Conservation (phyloP, 2,113 vertebrate species). For the Ascaphus truei region DNA sequence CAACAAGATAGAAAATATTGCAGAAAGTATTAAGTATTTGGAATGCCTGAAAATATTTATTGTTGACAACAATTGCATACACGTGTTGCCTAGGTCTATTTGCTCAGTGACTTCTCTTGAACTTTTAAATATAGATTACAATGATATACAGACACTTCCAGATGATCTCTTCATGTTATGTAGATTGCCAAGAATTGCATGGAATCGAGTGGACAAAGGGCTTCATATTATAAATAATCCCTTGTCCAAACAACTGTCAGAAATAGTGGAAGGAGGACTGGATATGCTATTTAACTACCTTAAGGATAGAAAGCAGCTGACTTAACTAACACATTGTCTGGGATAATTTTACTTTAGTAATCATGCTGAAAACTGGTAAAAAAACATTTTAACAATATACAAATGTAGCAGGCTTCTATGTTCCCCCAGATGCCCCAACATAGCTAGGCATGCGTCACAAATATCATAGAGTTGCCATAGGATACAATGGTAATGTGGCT, state of each 20-base stretch:
- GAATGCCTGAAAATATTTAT: constrained; percentile 85
- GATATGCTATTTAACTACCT: constrained; percentile 82
- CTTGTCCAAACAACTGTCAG: constrained; percentile 78
- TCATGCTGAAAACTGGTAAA: no score
- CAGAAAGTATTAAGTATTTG: constrained; percentile 85
- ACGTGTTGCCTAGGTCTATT: constrained; percentile 74
- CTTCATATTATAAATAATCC: constrained; percentile 88
- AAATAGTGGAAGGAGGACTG: constrained; percentile 79
- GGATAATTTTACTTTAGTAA: no score
- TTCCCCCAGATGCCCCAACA: no score
- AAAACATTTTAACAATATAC: no score
- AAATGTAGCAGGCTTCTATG: no score
- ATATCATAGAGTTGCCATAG: no score
- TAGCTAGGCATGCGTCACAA: no score
- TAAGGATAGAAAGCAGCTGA: constrained; percentile 70
- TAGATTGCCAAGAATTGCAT: constrained; percentile 72
- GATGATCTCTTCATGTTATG: constrained; percentile 75
- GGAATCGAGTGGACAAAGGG: constrained; percentile 90
- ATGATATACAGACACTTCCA: constrained; percentile 80
- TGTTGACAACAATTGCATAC: constrained; percentile 79
- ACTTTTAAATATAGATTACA: constrained; percentile 86
- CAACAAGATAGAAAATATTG: constrained; percentile 84
- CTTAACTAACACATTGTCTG: background rate
- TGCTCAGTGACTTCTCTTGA: constrained; percentile 77
- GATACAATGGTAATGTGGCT: no score